Evolutionary conservation across 2,888 invertebrate genomes (phyloP), one percentile per base, ranked within the genome.

Genomic region (Lycaena phlaeas): DNA sequence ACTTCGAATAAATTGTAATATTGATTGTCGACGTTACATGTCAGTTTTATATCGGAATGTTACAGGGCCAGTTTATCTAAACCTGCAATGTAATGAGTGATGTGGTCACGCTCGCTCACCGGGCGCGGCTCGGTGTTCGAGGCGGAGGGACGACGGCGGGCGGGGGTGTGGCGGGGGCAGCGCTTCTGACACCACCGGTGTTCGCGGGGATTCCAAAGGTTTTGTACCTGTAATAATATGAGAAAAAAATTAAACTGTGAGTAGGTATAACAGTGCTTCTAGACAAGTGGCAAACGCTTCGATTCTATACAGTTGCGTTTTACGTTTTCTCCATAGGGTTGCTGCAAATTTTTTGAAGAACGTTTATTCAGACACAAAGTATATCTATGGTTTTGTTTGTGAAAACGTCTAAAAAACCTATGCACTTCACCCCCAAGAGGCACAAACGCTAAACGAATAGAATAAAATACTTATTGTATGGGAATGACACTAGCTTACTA

Each of bases 171-270:
- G 74, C 25, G 81, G 76, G 5, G 77, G 79, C 22, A 82, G 63
- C 45, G 77, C 69, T 51, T 81, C 85, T 34, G 78, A 77, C 48
- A 87, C 87, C 56, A 90, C 85, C 27, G 94, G 94, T 45, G 94
- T 94, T 73, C 93, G 92, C 11, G 95, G 95, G 36, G 93, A 93
- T 57, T 94, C 94, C 64, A 93, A 78, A 2, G 94, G 95, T 60
- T 93, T 90, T 58, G 92, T 92, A 57, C 85, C 85, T 85, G 64
- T 4, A 42, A 48, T 18, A 40, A n/a, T 14, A 29, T 12, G 14
- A 27, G 17, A 10, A 30, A 2, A 15, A 14, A 18, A 18, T 18
- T 18, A n/a, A n/a, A 18, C 18, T 38, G 43, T 34, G 1, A 28
- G 5, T 36, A 29, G 40, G 11, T 42, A 27, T 11, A 10, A 28